Base-by-base conservation (phyloP, 2,113 vertebrate species). In the Sigmodon hispidus region DNA sequence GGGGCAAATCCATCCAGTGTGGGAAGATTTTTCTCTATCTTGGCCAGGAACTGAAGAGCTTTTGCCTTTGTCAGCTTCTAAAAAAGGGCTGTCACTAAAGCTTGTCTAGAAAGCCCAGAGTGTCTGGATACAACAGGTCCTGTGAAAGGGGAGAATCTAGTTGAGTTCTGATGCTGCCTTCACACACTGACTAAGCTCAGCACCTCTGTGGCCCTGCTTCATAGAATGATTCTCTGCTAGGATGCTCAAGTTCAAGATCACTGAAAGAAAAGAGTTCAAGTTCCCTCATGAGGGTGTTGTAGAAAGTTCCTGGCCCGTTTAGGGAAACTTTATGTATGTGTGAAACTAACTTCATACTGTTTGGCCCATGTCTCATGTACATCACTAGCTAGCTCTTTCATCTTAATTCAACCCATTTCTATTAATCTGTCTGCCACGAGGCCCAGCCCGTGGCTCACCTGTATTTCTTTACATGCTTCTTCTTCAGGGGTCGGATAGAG, bases 11-110 rank as follows among this genome's bases (percentile, higher is more conserved):
- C 92, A 73, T 80, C 80, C 75, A 2, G 57, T 26, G 69, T 52
- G 83, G n/a, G 90, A 73, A 95, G 92, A 93, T 61, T 84, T 43
- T 89, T 50, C 83, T 86, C 96, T 94, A 90, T 96, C 95, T 96
- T 75, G 9, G 0, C 93, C 85, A 81, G 92, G 17, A 88, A n/a
- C 80, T 16, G 5, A 81, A 91, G 84, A 69, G 52, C 22, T 86
- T 96, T 94, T 63, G 43, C 87, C 72, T 93, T 80, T 24, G 48
- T 96, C 94, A 90, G 77, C 75, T 87, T 89, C 94, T 69, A 52
- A 50, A 65, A 91, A 95, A 84, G 21, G 45, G 69, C 87, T 72
- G 69, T 93, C 91, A 85, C 69, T 95, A 73, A 87, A 67, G 31
- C 73, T 90, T 73, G 67, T 69, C 73, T 61, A 70, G n/a, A 45